Percentiles rank a stretch among this genome's conserved stretches.
These are phyloP conservation scores for Nettapus auritus DNA, from an alignment of 2,113 vertebrate species.

Conservation along the genomic window DNA sequence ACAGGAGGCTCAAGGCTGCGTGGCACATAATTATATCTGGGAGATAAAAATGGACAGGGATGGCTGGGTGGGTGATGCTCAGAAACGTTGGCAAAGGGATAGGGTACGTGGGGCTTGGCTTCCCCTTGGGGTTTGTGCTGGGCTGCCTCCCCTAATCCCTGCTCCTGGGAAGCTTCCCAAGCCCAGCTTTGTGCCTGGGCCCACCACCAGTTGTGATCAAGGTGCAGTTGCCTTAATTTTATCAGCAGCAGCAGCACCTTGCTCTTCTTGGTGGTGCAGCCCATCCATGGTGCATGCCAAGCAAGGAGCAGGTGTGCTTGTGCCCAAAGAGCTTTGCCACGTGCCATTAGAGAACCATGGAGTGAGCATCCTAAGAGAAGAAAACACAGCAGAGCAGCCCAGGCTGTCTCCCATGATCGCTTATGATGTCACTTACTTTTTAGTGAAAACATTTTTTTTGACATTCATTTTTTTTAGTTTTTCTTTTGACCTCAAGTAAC, in stretches of 20 bases:
- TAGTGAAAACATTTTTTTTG: background rate
- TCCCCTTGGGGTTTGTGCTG: rapidly evolving
- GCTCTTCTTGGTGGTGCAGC: background rate
- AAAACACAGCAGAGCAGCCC: background rate
- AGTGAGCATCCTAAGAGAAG: rapidly evolving
- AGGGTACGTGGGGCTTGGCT: rapidly evolving
- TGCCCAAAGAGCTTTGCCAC: background rate
- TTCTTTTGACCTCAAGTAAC: background rate
- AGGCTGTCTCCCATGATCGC: background rate
- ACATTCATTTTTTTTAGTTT: background rate
- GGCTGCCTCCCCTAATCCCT: background rate
- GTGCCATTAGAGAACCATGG: background rate
- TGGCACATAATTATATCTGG: rapidly evolving
- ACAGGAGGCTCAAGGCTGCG: background rate
- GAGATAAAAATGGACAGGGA: background rate
- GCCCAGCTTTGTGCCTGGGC: rapidly evolving
- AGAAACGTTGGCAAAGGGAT: rapidly evolving
- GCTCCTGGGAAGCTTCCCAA: background rate
- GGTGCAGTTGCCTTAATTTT: background rate
- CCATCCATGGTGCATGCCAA: background rate
- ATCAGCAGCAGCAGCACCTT: background rate
- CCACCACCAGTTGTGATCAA: rapidly evolving
- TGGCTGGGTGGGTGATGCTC: background rate
- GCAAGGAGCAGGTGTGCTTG: rapidly evolving
- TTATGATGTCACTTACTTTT: background rate